phyloP scores from a whole-genome alignment of 2,888 invertebrate species.

The Cataglyphis altisquamis region DNA sequence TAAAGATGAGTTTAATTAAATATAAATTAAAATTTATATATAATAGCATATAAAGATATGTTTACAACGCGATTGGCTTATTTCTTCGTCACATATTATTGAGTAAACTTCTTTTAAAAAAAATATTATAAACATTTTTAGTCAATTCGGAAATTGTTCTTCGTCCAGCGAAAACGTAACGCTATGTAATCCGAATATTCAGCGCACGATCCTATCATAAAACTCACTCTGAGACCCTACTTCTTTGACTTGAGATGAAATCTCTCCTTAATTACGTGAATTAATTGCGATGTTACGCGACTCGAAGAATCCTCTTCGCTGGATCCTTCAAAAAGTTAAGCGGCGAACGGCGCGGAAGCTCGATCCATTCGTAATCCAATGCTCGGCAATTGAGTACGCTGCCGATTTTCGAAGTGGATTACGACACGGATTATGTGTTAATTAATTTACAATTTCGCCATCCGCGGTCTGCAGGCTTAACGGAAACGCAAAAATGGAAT shows the following conservation, averaged over 20 bases:
- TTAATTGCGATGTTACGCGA: slow-evolving; percentile 46
- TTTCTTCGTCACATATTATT: background rate
- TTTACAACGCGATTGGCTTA: background rate
- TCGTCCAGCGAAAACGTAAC: background rate
- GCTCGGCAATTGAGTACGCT: background rate
- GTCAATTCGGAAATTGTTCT: background rate
- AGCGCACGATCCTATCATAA: slow-evolving; percentile 5
- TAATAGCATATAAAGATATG: background rate
- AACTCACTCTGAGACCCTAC: background rate
- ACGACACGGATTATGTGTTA: slow-evolving; percentile 14
- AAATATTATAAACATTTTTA: background rate
- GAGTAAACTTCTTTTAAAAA: background rate
- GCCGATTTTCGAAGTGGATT: slow-evolving; percentile 17
- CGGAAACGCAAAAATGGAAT: slow-evolving; percentile 18
- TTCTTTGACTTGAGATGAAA: slow-evolving; percentile 16
- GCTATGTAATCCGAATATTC: background rate
- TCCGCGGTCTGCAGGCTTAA: background rate
- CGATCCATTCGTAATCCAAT: background rate
- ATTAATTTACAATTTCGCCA: slow-evolving; percentile 47
- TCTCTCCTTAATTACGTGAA: slow-evolving; percentile 49
- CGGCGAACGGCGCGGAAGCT: background rate
- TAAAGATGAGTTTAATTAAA: background rate
- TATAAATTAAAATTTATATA: background rate
- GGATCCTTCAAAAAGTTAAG: slow-evolving; percentile 10
- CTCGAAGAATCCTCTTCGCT: background rate